Evolutionary conservation across 2,888 invertebrate genomes (phyloP).

Genomic region (Limulus polyphemus): DNA sequence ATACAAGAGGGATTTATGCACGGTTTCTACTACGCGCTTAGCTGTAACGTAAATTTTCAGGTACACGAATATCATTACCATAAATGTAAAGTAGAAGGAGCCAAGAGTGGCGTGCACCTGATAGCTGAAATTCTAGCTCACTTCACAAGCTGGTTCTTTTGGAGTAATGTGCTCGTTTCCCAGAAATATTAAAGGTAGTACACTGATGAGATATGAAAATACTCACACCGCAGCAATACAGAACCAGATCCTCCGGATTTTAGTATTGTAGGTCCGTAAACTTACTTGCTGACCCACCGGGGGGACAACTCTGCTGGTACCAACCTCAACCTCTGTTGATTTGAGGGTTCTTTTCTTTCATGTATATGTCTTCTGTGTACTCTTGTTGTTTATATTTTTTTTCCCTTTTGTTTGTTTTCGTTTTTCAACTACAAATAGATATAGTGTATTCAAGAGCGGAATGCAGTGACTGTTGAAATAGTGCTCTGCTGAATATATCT

Average conservation of each 20-base stretch:
- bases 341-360: no score
- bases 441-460: no score
- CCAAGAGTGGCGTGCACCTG: constrained; percentile 79
- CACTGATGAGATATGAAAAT: constrained; percentile 38
- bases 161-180: constrained; percentile 64
- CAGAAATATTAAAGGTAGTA: constrained; percentile 48
- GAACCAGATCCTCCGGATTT: constrained; percentile 53
- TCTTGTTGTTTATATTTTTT: no score
- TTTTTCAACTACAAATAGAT: no score
- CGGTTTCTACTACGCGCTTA: constrained; percentile 79
- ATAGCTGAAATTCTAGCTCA: constrained; percentile 87
- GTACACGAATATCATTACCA: constrained; percentile 94
- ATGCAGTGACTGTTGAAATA: no score
- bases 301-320: no score
- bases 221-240: constrained; percentile 43
- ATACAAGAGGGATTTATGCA: constrained; percentile 60
- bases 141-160: constrained; percentile 51
- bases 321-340: no score
- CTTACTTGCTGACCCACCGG: no score
- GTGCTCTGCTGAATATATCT: no score
- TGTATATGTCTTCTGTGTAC: no score
- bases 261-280: no score
- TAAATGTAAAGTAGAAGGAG: constrained; percentile 90
- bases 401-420: no score
- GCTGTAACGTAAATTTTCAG: constrained; percentile 91